Conservation (phyloP, 2,113 vertebrate species). For the Loxodonta africana region DNA sequence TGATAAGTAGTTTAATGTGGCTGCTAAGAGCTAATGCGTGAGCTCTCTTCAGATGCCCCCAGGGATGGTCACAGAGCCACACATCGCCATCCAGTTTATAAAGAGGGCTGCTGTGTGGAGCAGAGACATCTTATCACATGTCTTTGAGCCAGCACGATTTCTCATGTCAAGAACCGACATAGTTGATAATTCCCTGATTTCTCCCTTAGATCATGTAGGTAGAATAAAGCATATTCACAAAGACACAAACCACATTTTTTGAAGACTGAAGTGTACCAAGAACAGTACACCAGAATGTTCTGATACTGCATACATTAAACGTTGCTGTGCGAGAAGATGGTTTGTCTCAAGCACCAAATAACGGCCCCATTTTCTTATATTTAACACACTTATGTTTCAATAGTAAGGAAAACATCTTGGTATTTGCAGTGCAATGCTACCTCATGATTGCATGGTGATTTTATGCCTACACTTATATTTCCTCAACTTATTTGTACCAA, state of each 20-base stretch:
- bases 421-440: background rate
- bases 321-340: background rate
- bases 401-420: too few relatives aligned
- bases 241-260: background rate
- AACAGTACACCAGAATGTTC: rapidly evolving
- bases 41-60: background rate
- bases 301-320: background rate
- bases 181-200: background rate
- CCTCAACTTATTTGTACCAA: background rate
- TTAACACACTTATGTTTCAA: background rate
- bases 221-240: background rate
- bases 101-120: background rate
- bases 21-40: background rate
- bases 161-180: background rate
- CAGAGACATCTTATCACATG: background rate
- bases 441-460: background rate
- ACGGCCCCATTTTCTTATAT: background rate
- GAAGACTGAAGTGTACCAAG: background rate
- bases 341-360: background rate
- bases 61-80: background rate
- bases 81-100: background rate
- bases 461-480: background rate
- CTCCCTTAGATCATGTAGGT: background rate
- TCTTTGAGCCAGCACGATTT: background rate
- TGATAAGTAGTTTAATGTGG: background rate